Percentiles rank a stretch among this genome's conserved stretches.
These are phyloP conservation scores for Phocides pigmalion DNA, from an alignment of 1,140 invertebrate genomes.

Conservation along the genomic window DNA sequence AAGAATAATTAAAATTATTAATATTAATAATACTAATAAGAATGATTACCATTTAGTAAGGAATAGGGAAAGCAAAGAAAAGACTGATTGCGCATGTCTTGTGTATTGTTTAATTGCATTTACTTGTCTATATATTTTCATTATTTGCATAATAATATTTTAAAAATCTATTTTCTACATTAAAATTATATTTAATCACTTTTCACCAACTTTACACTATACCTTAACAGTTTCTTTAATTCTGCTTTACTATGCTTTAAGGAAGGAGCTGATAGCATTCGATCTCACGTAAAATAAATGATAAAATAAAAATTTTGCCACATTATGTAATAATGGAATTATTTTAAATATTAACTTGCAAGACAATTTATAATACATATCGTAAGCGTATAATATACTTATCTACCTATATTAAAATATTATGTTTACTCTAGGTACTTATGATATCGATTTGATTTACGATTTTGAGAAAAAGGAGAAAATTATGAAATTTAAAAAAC, in stretches of 20 bases:
- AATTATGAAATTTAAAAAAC: too few species aligned
- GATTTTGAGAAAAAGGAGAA: too few species aligned
- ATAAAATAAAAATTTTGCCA: too few species aligned
- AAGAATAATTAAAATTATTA: conserved; percentile 21
- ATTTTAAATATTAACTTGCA: too few species aligned
- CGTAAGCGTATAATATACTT: too few species aligned
- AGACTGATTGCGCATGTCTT: conserved; percentile 52
- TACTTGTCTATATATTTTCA: conserved; percentile 25
- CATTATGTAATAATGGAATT: too few species aligned
- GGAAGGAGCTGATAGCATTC: conserved; percentile 15
- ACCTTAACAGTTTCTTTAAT: background rate
- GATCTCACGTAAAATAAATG: conserved; percentile 37
- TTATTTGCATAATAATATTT: background rate
- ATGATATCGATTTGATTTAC: too few species aligned
- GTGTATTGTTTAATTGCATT: conserved; percentile 43
- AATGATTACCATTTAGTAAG: conserved; percentile 24
- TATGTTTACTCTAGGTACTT: too few species aligned
- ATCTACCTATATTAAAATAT: too few species aligned
- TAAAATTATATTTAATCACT: background rate
- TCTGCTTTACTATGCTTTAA: background rate
- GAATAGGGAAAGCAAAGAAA: conserved; percentile 43
- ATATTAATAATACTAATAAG: conserved; percentile 18
- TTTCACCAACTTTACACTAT: background rate
- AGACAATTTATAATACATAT: too few species aligned
- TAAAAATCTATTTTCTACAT: background rate